Conservation (phyloP, 1,140 invertebrate species). For the Listronotus oregonensis region DNA sequence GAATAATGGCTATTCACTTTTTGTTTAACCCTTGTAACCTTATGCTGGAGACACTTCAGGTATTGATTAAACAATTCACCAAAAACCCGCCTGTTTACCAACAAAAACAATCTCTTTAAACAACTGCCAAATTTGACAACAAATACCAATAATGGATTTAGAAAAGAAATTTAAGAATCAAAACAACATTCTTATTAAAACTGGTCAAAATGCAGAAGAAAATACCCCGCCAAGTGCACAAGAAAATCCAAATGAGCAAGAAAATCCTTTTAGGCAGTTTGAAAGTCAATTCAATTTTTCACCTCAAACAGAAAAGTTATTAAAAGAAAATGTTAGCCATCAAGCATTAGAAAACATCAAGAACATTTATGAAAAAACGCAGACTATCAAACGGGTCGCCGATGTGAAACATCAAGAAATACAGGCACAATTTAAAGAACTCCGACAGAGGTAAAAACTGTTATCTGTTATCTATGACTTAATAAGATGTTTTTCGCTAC, state of each 20-base stretch:
- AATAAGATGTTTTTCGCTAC: no score
- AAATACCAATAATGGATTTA: slow-evolving; percentile 6
- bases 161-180: slow-evolving; percentile 18
- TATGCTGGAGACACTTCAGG: not conserved
- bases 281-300: slow-evolving; percentile 20
- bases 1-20: no score
- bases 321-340: slow-evolving; percentile 18
- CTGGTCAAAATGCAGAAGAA: not conserved
- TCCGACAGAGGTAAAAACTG: slow-evolving; percentile 33
- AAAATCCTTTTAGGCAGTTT: not conserved
- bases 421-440: slow-evolving; percentile 44
- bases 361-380: slow-evolving; percentile 46
- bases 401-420: slow-evolving; percentile 42
- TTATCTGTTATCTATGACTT: not conserved
- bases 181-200: slow-evolving; percentile 13
- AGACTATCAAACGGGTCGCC: slow-evolving; percentile 45
- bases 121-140: not conserved
- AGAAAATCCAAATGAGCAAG: no score
- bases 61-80: slow-evolving; percentile 8
- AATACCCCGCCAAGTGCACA: not conserved
- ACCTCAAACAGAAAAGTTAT: slow-evolving; percentile 5
- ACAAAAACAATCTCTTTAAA: not conserved
- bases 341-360: slow-evolving; percentile 32
- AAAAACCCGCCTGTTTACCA: not conserved
- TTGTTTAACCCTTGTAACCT: no score